Evolutionary conservation across 2,888 invertebrate species (phyloP), one percentile per base, ranked within the genome.

Genomic region (Alsophila aescularia): DNA sequence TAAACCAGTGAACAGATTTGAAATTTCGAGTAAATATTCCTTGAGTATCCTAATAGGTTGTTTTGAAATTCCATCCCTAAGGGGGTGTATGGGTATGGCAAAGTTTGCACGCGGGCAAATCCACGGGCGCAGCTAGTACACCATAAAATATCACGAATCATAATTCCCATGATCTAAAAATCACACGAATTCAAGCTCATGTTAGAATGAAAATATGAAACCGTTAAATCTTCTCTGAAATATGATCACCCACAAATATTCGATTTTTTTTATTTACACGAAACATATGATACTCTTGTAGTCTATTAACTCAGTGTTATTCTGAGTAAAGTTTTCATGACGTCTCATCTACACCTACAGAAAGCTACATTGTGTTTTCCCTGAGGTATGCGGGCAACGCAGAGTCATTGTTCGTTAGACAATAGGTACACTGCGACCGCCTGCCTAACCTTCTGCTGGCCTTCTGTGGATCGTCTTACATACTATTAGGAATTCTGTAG

Each of bases 241-340:
- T 16, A 2, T 27, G 7, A 37, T n/a, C 34, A 3, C 21, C 18
- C 18, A 9, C 10, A 16, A 37, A 45, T 37, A 29, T 45, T 39
- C 45, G 2, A 24, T 31, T 31, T 14, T 39, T 47, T 36, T 47
- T 47, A 47, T 47, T 39, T 35, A 10, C 35, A 16, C 27, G 47
- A 31, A 16, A 47, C 29, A 35, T n/a, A 29, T 5, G 24, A 24
- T 24, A 24, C 15, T 15, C 34, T 6, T 31, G 29, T 31, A 18
- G 5, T 24, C 39, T 21, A 21, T 21, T 39, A 21, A 21, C 21
- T 37, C 24, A 24, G 8, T 4, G 12, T 8, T 12, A 35, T 35
- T 15, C 37, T 47, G 45, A 39, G 31, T 31, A 47, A 47, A 47
- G 31, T 47, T 47, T 39, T 31, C 39, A 47, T 13, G 39, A 29